Evolutionary conservation across 2,888 invertebrate species (phyloP).

Genomic region (Chloroclysta siterata): DNA sequence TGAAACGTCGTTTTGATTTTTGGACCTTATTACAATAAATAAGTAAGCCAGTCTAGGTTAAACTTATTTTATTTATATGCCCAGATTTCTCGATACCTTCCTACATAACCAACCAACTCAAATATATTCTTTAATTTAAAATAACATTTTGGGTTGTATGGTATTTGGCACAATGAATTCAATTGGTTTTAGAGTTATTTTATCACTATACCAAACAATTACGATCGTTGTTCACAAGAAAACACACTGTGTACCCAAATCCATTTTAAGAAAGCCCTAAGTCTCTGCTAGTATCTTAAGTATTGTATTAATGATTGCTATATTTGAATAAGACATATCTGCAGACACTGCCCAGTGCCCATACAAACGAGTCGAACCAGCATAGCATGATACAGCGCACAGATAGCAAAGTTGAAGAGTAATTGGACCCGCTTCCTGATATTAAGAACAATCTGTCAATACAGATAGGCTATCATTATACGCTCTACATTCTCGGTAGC

Average conservation of each 20-base stretch:
- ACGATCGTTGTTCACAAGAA: too few relatives aligned
- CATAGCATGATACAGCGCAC: conserved; percentile 10
- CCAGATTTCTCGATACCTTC: too few relatives aligned
- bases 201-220: too few relatives aligned
- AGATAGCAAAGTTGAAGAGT: conserved; percentile 40
- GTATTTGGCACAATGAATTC: too few relatives aligned
- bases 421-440: conserved; percentile 35
- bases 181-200: too few relatives aligned
- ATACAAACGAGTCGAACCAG: conserved; percentile 7
- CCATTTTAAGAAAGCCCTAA: not conserved
- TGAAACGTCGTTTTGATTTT: not conserved
- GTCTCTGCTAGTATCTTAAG: not conserved
- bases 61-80: not conserved
- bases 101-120: too few relatives aligned
- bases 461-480: conserved; percentile 56
- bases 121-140: too few relatives aligned
- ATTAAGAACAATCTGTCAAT: conserved; percentile 50
- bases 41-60: not conserved
- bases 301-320: conserved; percentile 7
- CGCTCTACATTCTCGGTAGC: conserved; percentile 46
- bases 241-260: too few relatives aligned
- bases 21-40: not conserved
- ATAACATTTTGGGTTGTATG: too few relatives aligned
- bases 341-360: too few relatives aligned
- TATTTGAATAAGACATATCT: too few relatives aligned